phyloP scores from a whole-genome alignment of 2,888 invertebrate genomes.

The Lycophotia porphyrea region DNA sequence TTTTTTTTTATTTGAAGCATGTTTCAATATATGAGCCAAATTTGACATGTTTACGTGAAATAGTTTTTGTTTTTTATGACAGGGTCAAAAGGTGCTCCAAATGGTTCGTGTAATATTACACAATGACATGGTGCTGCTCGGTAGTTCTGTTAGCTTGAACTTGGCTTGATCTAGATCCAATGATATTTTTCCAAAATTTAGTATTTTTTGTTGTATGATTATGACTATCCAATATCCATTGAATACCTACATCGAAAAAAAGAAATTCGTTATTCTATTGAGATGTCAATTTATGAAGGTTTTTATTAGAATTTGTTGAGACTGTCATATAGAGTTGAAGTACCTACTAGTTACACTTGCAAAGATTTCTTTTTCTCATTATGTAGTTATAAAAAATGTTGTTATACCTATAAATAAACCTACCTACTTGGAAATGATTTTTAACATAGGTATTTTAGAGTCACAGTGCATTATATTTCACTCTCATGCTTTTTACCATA shows the following conservation, averaged over 20 bases:
- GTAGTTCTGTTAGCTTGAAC: no score
- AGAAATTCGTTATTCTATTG: slow-evolving; percentile 3
- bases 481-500: not conserved
- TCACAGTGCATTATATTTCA: not conserved
- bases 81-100: no score
- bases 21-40: no score
- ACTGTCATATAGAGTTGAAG: slow-evolving; percentile 24
- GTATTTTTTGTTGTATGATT: not conserved
- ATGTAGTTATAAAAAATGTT: not conserved
- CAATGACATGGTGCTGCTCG: no score
- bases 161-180: no score
- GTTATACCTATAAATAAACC: not conserved
- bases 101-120: no score
- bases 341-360: slow-evolving; percentile 11
- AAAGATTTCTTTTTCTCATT: slow-evolving; percentile 22
- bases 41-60: no score
- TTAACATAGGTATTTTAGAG: not conserved
- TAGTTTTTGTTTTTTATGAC: no score
- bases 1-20: no score
- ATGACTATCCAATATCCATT: no score
- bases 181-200: not conserved
- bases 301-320: slow-evolving; percentile 13
- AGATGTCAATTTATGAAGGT: slow-evolving; percentile 3
- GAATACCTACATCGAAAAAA: not conserved
- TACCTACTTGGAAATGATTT: not conserved